Evolutionary conservation across 2,113 vertebrate genomes (phyloP).

Genomic region (Lichenostomus cassidix): DNA sequence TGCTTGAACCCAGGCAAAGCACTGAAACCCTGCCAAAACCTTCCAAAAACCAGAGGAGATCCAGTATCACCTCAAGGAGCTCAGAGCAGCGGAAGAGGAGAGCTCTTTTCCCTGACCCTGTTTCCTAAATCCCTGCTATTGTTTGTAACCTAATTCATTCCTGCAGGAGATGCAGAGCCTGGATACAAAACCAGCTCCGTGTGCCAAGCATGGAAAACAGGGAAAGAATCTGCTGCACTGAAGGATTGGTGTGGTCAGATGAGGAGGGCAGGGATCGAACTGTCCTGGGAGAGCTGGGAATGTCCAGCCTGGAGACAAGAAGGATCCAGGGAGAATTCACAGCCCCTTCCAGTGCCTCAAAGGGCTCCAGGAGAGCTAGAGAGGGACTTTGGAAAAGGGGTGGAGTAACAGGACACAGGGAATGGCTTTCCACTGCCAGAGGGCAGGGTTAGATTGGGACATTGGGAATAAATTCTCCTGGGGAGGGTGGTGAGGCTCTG

Average conservation of each 20-base stretch:
- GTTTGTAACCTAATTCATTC: background rate
- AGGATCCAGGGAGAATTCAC: background rate
- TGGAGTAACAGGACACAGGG: background rate
- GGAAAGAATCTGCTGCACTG: background rate
- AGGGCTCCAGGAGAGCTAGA: background rate
- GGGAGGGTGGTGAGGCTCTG: accelerated
- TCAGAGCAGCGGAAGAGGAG: background rate
- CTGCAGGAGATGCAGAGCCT: background rate
- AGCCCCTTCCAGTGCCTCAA: background rate
- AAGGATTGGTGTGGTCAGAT: background rate
- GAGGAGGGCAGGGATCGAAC: background rate
- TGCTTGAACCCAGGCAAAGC: accelerated
- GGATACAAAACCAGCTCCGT: background rate
- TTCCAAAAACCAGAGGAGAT: background rate
- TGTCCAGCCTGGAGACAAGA: background rate
- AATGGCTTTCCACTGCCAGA: background rate
- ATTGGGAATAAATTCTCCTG: background rate
- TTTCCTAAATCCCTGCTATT: background rate
- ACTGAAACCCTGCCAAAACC: background rate
- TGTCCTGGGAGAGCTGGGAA: background rate
- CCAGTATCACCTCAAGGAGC: background rate
- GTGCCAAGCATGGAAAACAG: accelerated
- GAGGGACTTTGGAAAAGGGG: background rate
- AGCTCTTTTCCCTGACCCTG: background rate
- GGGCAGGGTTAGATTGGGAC: background rate